Percentiles rank a stretch among this genome's conserved stretches.
phyloP scores from a whole-genome alignment of 2,797 vertebrate species.

The Triplophysa bombifrons region DNA sequence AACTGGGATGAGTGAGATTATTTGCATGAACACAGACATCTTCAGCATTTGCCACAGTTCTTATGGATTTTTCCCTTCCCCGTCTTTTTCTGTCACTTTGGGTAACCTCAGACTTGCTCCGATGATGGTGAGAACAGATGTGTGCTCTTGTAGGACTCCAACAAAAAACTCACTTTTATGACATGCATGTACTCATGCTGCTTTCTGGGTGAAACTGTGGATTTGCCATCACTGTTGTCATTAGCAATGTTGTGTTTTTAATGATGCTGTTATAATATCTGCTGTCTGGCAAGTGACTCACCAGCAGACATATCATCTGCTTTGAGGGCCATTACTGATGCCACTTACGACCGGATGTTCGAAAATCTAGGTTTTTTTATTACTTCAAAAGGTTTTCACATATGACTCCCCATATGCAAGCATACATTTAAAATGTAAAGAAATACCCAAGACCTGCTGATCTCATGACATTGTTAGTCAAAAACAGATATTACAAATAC shows the following conservation, averaged over 20 bases:
- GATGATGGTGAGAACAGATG: too few relatives aligned
- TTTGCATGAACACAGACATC: too few relatives aligned
- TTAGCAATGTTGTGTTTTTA: conserved; percentile 25
- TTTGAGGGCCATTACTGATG: conserved; percentile 28
- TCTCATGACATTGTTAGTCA: too few relatives aligned
- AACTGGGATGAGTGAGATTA: background rate
- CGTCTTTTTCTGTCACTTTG: too few relatives aligned
- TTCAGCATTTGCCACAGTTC: too few relatives aligned
- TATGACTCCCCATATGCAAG: background rate
- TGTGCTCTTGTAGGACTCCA: too few relatives aligned
- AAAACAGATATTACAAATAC: too few relatives aligned
- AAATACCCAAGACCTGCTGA: background rate
- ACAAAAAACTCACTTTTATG: too few relatives aligned
- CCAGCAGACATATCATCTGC: conserved; percentile 33
- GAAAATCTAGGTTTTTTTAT: background rate
- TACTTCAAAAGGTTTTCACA: conserved; percentile 2
- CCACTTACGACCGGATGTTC: conserved; percentile 6
- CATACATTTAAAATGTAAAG: background rate
- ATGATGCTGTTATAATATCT: conserved; percentile 10
- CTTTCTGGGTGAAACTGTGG: conserved; percentile 7
- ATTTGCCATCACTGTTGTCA: conserved; percentile 15
- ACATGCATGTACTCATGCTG: background rate
- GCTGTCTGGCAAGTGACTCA: conserved; percentile 39
- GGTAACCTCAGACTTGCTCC: too few relatives aligned
- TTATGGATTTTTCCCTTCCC: too few relatives aligned